Conservation (phyloP, 2,113 vertebrate genomes). For the Buteo buteo region DNA sequence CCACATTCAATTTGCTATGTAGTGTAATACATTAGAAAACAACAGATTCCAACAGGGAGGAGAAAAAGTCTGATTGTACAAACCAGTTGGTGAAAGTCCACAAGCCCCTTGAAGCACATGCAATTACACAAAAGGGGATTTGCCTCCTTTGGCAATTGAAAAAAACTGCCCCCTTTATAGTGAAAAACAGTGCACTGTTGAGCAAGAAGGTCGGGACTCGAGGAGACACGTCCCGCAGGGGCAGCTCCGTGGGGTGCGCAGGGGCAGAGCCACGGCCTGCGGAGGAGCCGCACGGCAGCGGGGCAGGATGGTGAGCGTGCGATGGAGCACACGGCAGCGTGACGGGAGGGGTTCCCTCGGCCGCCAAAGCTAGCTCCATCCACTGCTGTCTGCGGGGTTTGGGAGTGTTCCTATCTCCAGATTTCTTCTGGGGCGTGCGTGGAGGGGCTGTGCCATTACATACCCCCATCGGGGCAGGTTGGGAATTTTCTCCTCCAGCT, state of each 20-base stretch:
- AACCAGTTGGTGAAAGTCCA: not conserved
- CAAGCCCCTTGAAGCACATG: not conserved
- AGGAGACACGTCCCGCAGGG: fast-evolving
- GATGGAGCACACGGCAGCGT: fast-evolving
- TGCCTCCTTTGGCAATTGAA: not conserved
- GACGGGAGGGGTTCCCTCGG: fast-evolving
- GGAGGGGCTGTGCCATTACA: fast-evolving
- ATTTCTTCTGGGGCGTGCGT: fast-evolving
- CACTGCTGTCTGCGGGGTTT: fast-evolving
- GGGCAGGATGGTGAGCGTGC: fast-evolving
- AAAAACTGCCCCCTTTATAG: not conserved
- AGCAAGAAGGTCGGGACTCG: not conserved
- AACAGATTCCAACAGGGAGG: not conserved
- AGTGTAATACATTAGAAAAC: constrained; percentile 9
- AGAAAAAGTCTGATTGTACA: not conserved
- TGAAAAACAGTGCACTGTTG: not conserved
- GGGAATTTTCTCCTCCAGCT: not conserved
- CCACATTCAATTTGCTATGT: not conserved
- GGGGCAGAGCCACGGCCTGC: not conserved
- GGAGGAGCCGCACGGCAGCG: fast-evolving
- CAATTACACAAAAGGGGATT: not conserved
- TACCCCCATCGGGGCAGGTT: fast-evolving
- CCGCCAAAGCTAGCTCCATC: not conserved
- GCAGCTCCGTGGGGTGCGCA: not conserved
- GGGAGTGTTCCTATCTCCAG: not conserved